A percentile compares a stretch with the other conserved stretches of the same genome.
Evolutionary conservation across 2,888 invertebrate species (phyloP).

Genomic region (Chydorus sphaericus): DNA sequence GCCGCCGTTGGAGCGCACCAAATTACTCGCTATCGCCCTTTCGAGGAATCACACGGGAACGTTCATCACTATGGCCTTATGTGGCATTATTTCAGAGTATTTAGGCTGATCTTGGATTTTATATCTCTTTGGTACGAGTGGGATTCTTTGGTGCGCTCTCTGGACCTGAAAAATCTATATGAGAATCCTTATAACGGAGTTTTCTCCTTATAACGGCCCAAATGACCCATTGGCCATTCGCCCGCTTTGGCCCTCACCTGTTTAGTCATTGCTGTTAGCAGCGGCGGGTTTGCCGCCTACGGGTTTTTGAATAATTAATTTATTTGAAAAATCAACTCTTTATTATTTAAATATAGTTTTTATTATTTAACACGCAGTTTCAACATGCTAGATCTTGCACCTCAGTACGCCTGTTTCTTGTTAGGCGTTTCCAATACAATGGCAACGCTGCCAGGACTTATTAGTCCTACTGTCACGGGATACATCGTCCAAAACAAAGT

Average conservation of each 20-base stretch:
- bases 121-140: slow-evolving; percentile 50
- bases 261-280: slow-evolving; percentile 71
- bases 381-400: slow-evolving; percentile 77
- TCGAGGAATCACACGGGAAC: slow-evolving; percentile 76
- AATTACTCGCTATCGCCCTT: slow-evolving; percentile 65
- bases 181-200: no score
- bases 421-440: slow-evolving; percentile 86
- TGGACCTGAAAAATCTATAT: no score
- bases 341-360: slow-evolving; percentile 43
- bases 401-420: slow-evolving; percentile 75
- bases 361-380: slow-evolving; percentile 32
- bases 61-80: slow-evolving; percentile 63
- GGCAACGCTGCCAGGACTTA: slow-evolving; percentile 78
- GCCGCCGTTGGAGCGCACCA: slow-evolving; percentile 58
- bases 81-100: slow-evolving; percentile 52
- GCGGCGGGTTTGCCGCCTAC: slow-evolving; percentile 82
- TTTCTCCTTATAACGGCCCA: no score
- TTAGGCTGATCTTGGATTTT: slow-evolving; percentile 71
- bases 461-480: slow-evolving; percentile 73
- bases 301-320: no score
- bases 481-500: slow-evolving; percentile 59
- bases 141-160: no score
- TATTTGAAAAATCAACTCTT: no score
- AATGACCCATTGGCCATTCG: no score
- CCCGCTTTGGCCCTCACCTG: slow-evolving; percentile 58